A percentile compares a stretch with the other conserved stretches of the same genome.
These are phyloP conservation scores for Cataglyphis livida DNA, from an alignment of 2,888 invertebrate genomes.

Conservation along the genomic window DNA sequence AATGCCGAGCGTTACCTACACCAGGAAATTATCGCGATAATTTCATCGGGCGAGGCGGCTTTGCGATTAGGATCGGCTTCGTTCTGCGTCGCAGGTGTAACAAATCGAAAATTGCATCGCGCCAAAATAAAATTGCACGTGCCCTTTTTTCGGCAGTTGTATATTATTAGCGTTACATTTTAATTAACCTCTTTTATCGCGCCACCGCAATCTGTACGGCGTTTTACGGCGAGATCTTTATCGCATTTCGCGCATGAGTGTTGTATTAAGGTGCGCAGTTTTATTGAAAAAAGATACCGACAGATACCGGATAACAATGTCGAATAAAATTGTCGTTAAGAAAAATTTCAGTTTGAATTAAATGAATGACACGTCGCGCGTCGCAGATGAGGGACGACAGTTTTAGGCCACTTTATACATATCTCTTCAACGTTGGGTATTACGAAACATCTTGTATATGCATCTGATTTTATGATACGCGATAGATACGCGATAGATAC, in stretches of 20 bases:
- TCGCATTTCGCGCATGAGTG: not conserved
- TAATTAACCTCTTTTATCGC: constrained; percentile 42
- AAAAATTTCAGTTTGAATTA: constrained; percentile 10
- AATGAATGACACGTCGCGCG: not conserved
- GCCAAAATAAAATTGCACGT: constrained; percentile 32
- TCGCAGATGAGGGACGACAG: not conserved
- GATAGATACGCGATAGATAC: constrained; percentile 12
- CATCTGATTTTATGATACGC: constrained; percentile 25
- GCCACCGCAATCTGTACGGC: constrained; percentile 22
- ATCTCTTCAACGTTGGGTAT: not conserved
- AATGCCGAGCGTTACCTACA: constrained; percentile 35
- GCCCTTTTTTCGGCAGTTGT: constrained; percentile 42
- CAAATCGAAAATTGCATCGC: constrained; percentile 52
- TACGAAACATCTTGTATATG: not conserved
- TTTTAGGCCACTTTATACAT: not conserved
- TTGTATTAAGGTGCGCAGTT: not conserved
- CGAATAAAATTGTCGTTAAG: constrained; percentile 25
- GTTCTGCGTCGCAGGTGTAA: constrained; percentile 33
- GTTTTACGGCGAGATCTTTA: not conserved
- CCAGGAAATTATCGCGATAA: constrained; percentile 54
- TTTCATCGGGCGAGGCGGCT: constrained; percentile 38
- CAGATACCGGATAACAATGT: constrained; percentile 5
- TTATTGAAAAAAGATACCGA: not conserved
- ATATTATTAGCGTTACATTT: constrained; percentile 53
- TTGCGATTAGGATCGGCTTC: constrained; percentile 45